Percentiles rank a stretch among this genome's conserved stretches.
phyloP scores from a whole-genome alignment of 1,140 invertebrate species.

The Chrysomallon squamiferum region DNA sequence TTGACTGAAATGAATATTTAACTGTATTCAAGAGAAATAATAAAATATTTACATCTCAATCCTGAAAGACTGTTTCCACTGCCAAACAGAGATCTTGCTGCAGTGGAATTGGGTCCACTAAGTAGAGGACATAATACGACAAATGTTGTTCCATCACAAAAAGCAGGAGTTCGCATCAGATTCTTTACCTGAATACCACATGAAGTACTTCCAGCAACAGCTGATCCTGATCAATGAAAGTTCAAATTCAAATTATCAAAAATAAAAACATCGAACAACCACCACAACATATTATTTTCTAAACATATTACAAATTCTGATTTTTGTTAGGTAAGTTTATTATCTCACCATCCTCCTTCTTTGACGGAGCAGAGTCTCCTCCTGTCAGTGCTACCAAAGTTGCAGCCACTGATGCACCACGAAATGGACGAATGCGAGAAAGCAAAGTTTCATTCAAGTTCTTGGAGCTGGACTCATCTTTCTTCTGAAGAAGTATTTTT shows the following conservation, averaged over 20 bases:
- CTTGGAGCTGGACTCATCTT: slow-evolving; percentile 51
- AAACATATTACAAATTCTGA: too few relatives aligned
- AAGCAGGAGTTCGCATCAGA: slow-evolving; percentile 54
- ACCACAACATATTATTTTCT: too few relatives aligned
- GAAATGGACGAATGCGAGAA: slow-evolving; percentile 51
- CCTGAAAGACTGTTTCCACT: slow-evolving; percentile 45
- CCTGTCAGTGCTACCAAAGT: slow-evolving; percentile 56
- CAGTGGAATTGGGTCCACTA: slow-evolving; percentile 34
- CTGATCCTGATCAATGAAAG: background rate
- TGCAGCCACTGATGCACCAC: slow-evolving; percentile 45
- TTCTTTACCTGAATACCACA: slow-evolving; percentile 55
- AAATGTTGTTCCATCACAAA: slow-evolving; percentile 56
- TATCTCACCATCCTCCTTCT: slow-evolving; percentile 52
- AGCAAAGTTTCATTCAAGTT: slow-evolving; percentile 56
- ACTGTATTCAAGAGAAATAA: too few relatives aligned
- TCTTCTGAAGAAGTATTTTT: slow-evolving; percentile 42
- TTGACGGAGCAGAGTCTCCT: slow-evolving; percentile 33
- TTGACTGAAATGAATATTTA: too few relatives aligned
- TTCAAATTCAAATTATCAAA: too few relatives aligned
- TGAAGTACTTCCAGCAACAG: slow-evolving; percentile 41
- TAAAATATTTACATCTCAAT: slow-evolving; percentile 50
- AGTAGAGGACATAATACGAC: slow-evolving; percentile 49
- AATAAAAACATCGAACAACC: too few relatives aligned
- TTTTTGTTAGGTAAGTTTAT: too few relatives aligned
- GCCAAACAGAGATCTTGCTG: slow-evolving; percentile 57